phyloP scores from a whole-genome alignment of 2,797 vertebrate species.

The Acanthopagrus latus region DNA sequence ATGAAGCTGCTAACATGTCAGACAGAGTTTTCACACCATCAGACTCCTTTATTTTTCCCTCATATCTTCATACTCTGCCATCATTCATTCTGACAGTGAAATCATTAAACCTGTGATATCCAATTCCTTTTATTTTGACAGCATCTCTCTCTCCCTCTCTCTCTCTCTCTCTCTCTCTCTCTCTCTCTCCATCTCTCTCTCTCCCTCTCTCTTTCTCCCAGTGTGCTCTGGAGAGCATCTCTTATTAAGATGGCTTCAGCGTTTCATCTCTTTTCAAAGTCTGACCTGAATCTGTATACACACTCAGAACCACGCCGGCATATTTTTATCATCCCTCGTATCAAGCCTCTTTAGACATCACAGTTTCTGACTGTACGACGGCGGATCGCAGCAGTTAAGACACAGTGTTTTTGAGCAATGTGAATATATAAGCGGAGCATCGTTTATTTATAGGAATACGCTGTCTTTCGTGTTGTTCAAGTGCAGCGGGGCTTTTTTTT shows the following conservation, averaged over 20 bases:
- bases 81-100: constrained; percentile 85
- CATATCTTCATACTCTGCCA: constrained; percentile 78
- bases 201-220: constrained; percentile 57
- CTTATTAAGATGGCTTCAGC: constrained; percentile 81
- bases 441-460: constrained; percentile 78
- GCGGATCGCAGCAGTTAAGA: constrained; percentile 70
- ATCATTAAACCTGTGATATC: constrained; percentile 86
- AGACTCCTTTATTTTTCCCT: constrained; percentile 74
- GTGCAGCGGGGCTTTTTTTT: constrained; percentile 40
- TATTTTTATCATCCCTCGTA: constrained; percentile 81
- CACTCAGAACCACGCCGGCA: constrained; percentile 65
- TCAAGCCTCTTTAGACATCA: constrained; percentile 77
- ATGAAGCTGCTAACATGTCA: constrained; percentile 80
- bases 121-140: constrained; percentile 86
- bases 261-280: constrained; percentile 83
- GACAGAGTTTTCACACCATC: constrained; percentile 80
- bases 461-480: constrained; percentile 57
- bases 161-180: constrained; percentile 52
- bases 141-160: constrained; percentile 54
- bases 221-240: constrained; percentile 79
- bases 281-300: constrained; percentile 85
- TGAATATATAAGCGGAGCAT: constrained; percentile 72
- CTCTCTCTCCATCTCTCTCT: constrained; percentile 48
- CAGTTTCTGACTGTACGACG: constrained; percentile 66
- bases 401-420: constrained; percentile 63